Evolutionary conservation across 2,113 vertebrate genomes (phyloP), one percentile per base, ranked within the genome.

Genomic region (Periophthalmodon schlosseri): DNA sequence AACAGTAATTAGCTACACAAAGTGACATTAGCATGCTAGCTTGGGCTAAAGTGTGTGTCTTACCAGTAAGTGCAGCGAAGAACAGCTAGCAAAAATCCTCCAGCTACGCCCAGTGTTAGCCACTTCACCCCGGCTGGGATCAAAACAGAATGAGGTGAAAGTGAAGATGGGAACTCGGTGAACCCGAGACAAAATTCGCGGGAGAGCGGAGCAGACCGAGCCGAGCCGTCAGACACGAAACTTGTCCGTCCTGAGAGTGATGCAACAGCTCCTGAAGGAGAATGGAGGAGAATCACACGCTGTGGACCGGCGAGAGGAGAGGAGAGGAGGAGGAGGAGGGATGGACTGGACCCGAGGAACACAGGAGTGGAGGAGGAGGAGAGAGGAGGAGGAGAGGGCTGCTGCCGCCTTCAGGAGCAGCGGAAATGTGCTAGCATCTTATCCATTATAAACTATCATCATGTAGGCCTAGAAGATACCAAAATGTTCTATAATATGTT

Each of bases 71-170:
- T 63, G 87, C 73, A 46, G 83, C 83, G 78, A 63, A 68, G 63
- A 67, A 68, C 58, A 75, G 79, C 87, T 72, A 86, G 81, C 76
- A 57, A 80, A 39, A 81, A 79, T 87, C 92, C 76, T 76, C 76
- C 88, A 91, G 91, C 88, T 85, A 92, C 93, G 92, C 93, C 92
- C 92, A 85, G 82, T 79, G 84, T 85, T 69, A 68, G 84, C 79
- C 76, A n/a, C 73, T 60, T n/a, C 84, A 70, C 70, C 69, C 54
- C 73, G 52, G 39, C 80, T 68, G 75, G 67, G 24, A 74, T 58
- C 77, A 68, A 72, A 49, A 68, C 52, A 47, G 11, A 68, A 18
- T 46, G 46, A 36, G 47, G 33, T 65, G 33, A 20, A 67, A 73
- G 76, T 65, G 83, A 54, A 69, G 71, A 73, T 50, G 70, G 9